Evolutionary conservation across 2,113 vertebrate genomes (phyloP).

Genomic region (Rafetus swinhoei): DNA sequence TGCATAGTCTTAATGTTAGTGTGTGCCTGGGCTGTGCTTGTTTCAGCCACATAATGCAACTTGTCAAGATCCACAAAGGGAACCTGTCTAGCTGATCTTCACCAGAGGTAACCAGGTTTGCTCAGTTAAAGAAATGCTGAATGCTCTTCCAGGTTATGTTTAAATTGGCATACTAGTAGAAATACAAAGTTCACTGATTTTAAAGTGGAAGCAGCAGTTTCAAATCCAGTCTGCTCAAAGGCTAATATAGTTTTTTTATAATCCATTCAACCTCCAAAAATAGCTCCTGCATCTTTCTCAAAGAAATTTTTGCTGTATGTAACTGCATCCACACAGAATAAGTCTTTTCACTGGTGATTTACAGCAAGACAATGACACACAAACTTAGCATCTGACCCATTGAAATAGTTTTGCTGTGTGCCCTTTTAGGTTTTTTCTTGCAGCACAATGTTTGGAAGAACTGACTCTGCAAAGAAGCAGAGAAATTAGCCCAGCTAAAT

Average conservation of each 20-base stretch:
- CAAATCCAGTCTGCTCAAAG: not conserved
- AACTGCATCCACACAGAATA: not conserved
- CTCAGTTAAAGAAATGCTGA: not conserved
- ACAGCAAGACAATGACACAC: slow-evolving; percentile 7
- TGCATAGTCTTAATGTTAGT: slow-evolving; percentile 15
- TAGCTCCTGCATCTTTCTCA: not conserved
- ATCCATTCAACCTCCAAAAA: not conserved
- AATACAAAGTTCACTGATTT: not conserved
- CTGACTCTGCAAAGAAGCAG: not conserved
- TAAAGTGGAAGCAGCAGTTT: not conserved
- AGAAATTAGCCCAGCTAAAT: slow-evolving; percentile 37
- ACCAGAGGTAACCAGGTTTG: not conserved
- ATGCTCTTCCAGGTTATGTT: slow-evolving; percentile 17
- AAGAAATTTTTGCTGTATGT: not conserved
- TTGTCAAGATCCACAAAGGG: not conserved
- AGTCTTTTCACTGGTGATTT: not conserved
- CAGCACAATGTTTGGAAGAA: not conserved
- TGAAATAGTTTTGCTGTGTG: not conserved
- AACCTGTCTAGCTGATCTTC: not conserved
- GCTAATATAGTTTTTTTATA: not conserved
- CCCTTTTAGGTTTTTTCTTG: slow-evolving; percentile 40
- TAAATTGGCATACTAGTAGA: not conserved
- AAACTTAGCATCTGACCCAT: not conserved
- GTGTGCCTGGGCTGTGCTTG: not conserved
- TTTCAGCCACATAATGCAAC: not conserved